A percentile compares a stretch with the other conserved stretches of the same genome.
Conservation (phyloP, 2,888 invertebrate genomes). For the Mantis religiosa region DNA sequence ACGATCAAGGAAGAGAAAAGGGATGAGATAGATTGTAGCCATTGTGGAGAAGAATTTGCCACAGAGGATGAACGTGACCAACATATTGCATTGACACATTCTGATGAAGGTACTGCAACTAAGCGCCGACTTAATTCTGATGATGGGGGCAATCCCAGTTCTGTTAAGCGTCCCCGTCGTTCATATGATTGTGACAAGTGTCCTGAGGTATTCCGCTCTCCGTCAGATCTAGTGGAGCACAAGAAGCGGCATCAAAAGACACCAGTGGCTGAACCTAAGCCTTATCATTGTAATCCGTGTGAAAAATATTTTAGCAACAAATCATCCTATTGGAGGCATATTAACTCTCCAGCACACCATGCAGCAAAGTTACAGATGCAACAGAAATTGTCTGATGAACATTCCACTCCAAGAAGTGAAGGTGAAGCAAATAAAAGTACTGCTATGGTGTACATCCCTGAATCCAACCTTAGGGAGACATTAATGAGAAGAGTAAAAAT, state of each 20-base stretch:
- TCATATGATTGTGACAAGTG: constrained; percentile 26
- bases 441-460: background rate
- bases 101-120: background rate
- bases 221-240: constrained; percentile 21
- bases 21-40: background rate
- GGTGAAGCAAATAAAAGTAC: background rate
- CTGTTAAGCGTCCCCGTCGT: constrained; percentile 14
- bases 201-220: constrained; percentile 9
- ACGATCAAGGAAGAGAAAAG: background rate
- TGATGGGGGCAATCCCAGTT: constrained; percentile 37
- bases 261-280: constrained; percentile 11
- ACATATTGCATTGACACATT: background rate
- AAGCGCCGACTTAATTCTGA: background rate
- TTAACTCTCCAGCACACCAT: constrained; percentile 20
- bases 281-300: constrained; percentile 20
- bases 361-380: background rate
- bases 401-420: background rate
- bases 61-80: background rate
- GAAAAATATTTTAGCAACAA: constrained; percentile 24
- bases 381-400: background rate
- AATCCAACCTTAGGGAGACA: background rate
- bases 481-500: background rate
- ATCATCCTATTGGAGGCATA: constrained; percentile 22
- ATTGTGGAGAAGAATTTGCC: background rate
- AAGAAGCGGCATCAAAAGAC: constrained; percentile 13